Conservation (phyloP, 2,888 invertebrate genomes). For the Abrostola triplasia region DNA sequence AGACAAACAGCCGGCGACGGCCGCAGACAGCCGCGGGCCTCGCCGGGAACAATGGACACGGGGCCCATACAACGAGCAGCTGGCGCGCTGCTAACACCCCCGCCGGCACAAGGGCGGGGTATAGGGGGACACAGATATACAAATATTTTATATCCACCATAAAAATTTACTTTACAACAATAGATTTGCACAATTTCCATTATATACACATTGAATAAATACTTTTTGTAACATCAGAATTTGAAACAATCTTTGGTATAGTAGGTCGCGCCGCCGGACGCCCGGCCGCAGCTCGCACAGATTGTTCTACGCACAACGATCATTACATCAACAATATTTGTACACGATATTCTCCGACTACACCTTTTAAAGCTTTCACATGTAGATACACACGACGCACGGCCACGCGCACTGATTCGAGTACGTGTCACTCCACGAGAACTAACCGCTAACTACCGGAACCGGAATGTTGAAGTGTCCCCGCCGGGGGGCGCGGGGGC, state of each 20-base stretch:
- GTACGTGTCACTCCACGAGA: conserved; percentile 31
- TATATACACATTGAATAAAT: conserved; percentile 62
- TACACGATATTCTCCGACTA: conserved; percentile 78
- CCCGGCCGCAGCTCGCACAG: conserved; percentile 10
- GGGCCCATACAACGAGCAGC: no score
- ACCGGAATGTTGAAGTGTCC: conserved; percentile 54
- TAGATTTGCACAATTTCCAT: conserved; percentile 55
- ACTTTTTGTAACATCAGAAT: conserved; percentile 63
- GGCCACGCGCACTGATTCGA: conserved; percentile 36
- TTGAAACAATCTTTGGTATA: conserved; percentile 72
- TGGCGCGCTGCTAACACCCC: no score
- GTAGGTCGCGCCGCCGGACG: conserved; percentile 55
- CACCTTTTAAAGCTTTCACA: conserved; percentile 84
- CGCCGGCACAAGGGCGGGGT: no score
- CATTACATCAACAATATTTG: conserved; percentile 66
- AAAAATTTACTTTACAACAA: conserved; percentile 55
- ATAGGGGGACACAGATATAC: conserved; percentile 45
- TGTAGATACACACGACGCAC: conserved; percentile 66
- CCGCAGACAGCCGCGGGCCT: conserved; percentile 10
- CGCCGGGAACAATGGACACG: conserved; percentile 2
- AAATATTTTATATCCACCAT: conserved; percentile 55
- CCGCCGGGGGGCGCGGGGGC: conserved; percentile 29
- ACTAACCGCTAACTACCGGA: conserved; percentile 46
- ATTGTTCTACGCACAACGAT: conserved; percentile 52
- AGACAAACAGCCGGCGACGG: conserved; percentile 6